A percentile compares a stretch with the other conserved stretches of the same genome.
Conservation (phyloP, 2,888 invertebrate genomes). For the Alviniconcha strummeri region DNA sequence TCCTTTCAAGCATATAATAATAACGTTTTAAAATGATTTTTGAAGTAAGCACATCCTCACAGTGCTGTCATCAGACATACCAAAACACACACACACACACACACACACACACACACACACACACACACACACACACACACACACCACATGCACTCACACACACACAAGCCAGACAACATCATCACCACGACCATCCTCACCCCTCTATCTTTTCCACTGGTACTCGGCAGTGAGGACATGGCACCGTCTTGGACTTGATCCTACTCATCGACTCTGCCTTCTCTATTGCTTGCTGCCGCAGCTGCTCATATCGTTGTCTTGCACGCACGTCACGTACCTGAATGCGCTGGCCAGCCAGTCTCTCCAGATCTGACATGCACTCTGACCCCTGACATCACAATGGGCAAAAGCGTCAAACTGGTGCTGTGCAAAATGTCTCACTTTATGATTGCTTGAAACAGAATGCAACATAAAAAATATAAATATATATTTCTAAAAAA, state of each 20-base stretch:
- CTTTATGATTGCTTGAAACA: too few species aligned
- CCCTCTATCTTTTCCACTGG: constrained; percentile 54
- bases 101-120: too few species aligned
- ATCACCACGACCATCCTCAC: constrained; percentile 36
- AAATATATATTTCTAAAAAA: too few species aligned
- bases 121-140: too few species aligned
- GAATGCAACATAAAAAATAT: too few species aligned
- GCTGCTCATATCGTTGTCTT: constrained; percentile 26
- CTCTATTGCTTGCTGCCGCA: constrained; percentile 29
- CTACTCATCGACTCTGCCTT: constrained; percentile 28
- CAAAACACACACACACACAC: too few species aligned
- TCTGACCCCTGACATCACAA: constrained; percentile 27
- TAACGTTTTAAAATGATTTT: background rate
- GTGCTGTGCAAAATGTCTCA: too few species aligned
- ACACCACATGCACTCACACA: too few species aligned
- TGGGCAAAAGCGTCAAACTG: too few species aligned
- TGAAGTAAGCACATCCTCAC: background rate
- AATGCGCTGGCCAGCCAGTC: constrained; percentile 20
- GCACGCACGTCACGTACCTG: constrained; percentile 7
- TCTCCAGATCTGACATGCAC: constrained; percentile 35
- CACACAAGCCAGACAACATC: background rate
- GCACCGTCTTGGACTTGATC: constrained; percentile 38
- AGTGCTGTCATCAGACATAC: too few species aligned
- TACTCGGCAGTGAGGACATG: constrained; percentile 52
- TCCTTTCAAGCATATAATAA: background rate